Evolutionary conservation across 2,888 invertebrate genomes (phyloP).

Genomic region (Scrobipalpa atriplicella): DNA sequence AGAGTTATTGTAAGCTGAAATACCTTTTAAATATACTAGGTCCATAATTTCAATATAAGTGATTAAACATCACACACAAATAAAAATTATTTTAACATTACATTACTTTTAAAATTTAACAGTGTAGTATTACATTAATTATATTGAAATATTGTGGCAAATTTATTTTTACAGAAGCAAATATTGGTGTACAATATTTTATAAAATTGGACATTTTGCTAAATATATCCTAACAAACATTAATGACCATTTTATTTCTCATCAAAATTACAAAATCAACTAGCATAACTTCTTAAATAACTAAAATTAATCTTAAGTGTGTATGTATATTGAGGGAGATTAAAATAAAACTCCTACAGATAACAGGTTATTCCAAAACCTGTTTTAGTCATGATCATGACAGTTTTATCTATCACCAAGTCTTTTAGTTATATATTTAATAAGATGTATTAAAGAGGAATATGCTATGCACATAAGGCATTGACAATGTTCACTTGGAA

Average conservation of each 20-base stretch:
- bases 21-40: constrained; percentile 15
- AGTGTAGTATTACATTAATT: constrained; percentile 40
- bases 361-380: constrained; percentile 9
- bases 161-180: constrained; percentile 33
- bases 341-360: constrained; percentile 10
- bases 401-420: constrained; percentile 1
- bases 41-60: constrained; percentile 9
- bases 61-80: constrained; percentile 39
- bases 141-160: constrained; percentile 42
- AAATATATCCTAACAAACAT: constrained; percentile 23
- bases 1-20: constrained; percentile 23
- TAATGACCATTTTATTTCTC: constrained; percentile 24
- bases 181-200: constrained; percentile 34
- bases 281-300: constrained; percentile 35
- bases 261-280: constrained; percentile 32
- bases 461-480: constrained; percentile 12
- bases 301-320: constrained; percentile 33
- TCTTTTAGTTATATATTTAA: neutral
- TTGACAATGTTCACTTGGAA: neutral
- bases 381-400: neutral
- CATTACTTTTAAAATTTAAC: constrained; percentile 42
- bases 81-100: constrained; percentile 33
- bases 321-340: constrained; percentile 27
- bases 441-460: neutral
- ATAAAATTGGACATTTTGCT: constrained; percentile 33